These are phyloP conservation scores for Cylas formicarius DNA, from an alignment of 1,140 invertebrate genomes.

Conservation along the genomic window DNA sequence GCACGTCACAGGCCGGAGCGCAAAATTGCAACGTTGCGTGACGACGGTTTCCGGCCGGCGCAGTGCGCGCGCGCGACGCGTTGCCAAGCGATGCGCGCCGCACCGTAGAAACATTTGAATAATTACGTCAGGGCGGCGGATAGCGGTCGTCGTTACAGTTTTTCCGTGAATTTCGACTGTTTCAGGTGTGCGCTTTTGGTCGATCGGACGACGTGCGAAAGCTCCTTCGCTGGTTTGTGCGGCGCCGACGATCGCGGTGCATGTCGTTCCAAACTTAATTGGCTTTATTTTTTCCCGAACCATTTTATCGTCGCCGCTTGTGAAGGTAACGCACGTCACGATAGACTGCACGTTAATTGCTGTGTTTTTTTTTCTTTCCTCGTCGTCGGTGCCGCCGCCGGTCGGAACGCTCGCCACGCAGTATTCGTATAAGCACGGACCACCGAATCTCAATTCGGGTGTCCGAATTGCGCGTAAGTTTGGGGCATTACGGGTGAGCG, in stretches of 20 bases:
- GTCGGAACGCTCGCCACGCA: background rate
- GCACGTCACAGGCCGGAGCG: too few species aligned
- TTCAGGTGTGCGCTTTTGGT: conserved; percentile 32
- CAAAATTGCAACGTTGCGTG: conserved; percentile 40
- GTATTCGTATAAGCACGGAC: background rate
- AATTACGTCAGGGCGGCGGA: conserved; percentile 39
- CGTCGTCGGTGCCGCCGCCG: too few species aligned
- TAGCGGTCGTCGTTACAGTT: conserved; percentile 37
- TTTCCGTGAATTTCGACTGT: conserved; percentile 38
- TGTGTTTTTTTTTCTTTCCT: too few species aligned
- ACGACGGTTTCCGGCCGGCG: conserved; percentile 37
- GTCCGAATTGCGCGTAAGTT: too few species aligned
- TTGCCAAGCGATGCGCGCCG: conserved; percentile 36
- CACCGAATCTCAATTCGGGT: too few species aligned
- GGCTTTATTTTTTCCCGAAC: conserved; percentile 3
- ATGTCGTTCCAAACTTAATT: conserved; percentile 2
- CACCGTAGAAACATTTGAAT: conserved; percentile 40
- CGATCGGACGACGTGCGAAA: conserved; percentile 5
- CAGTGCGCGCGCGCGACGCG: conserved; percentile 34
- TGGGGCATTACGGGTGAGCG: too few species aligned
- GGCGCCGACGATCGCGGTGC: background rate
- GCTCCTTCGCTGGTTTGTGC: conserved; percentile 11
- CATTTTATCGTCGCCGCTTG: background rate
- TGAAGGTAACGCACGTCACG: background rate
- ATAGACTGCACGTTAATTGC: background rate